Evolutionary conservation across 2,797 vertebrate genomes (phyloP).

Genomic region (Hoplostethus atlanticus): DNA sequence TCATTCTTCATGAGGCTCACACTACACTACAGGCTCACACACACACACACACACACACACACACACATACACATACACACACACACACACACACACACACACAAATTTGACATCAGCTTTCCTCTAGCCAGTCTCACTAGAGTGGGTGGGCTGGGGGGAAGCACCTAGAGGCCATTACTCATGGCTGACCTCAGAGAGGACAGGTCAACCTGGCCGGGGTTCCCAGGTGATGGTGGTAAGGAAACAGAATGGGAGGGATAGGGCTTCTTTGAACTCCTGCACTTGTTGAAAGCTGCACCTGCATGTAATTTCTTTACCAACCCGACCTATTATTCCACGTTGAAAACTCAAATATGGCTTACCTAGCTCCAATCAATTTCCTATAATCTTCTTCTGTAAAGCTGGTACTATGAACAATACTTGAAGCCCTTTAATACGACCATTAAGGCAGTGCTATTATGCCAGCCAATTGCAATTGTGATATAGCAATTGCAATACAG

Average conservation of each 20-base stretch:
- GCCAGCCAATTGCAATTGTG: constrained; percentile 33
- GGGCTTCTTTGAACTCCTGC: constrained; percentile 34
- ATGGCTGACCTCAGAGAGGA: constrained; percentile 66
- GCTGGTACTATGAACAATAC: constrained; percentile 24
- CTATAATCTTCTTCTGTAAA: constrained; percentile 26
- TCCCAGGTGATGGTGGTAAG: constrained; percentile 37
- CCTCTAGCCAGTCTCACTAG: too few species aligned
- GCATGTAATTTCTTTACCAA: not conserved
- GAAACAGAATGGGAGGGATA: constrained; percentile 14
- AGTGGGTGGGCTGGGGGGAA: constrained; percentile 61
- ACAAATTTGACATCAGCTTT: too few species aligned
- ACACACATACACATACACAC: constrained; percentile 18
- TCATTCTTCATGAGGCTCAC: constrained; percentile 33
- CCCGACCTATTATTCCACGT: not conserved
- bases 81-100: constrained; percentile 18
- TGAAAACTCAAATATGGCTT: constrained; percentile 8
- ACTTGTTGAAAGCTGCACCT: not conserved
- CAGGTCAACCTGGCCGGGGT: constrained; percentile 48
- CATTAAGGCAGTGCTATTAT: constrained; percentile 72
- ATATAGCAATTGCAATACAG: constrained; percentile 57
- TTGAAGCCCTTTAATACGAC: constrained; percentile 53
- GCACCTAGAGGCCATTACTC: constrained; percentile 69
- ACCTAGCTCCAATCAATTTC: not conserved
- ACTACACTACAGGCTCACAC: constrained; percentile 10
- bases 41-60: constrained; percentile 33